Evolutionary conservation across 2,888 invertebrate species (phyloP).

Genomic region (Callosobruchus maculatus): DNA sequence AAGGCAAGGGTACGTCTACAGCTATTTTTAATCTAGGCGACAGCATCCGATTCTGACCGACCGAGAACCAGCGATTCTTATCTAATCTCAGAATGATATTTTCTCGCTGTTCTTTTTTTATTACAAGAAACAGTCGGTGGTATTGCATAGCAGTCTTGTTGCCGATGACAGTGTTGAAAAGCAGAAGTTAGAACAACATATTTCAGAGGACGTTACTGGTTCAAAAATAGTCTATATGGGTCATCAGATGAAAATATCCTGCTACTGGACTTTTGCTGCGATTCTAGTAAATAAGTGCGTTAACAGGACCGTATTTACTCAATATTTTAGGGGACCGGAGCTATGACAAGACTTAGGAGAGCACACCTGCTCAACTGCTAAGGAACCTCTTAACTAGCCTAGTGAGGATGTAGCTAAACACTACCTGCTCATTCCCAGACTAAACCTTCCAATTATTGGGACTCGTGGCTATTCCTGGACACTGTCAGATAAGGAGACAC

Average conservation of each 20-base stretch:
- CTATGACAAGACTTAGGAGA: no score
- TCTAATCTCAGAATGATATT: slow-evolving; percentile 27
- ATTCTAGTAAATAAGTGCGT: not conserved
- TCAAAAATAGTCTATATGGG: not conserved
- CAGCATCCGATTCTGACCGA: slow-evolving; percentile 20
- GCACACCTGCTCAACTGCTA: no score
- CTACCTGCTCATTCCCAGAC: no score
- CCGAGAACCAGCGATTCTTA: slow-evolving; percentile 22
- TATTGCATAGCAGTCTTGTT: not conserved
- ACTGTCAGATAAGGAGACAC: no score
- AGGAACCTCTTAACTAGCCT: no score
- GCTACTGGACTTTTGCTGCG: not conserved
- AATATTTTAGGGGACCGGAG: no score
- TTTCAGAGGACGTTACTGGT: not conserved
- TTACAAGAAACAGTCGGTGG: not conserved
- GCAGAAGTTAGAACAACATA: not conserved
- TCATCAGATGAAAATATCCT: not conserved
- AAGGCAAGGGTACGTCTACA: slow-evolving; percentile 30
- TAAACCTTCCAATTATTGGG: no score
- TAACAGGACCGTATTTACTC: not conserved
- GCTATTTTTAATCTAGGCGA: slow-evolving; percentile 35
- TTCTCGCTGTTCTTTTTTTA: slow-evolving; percentile 1
- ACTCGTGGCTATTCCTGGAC: no score
- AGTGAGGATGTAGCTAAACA: no score
- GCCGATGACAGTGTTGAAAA: not conserved